A percentile compares a stretch with the other conserved stretches of the same genome.
Conservation (phyloP, 2,888 invertebrate genomes). For the Hofmannophila pseudospretella region DNA sequence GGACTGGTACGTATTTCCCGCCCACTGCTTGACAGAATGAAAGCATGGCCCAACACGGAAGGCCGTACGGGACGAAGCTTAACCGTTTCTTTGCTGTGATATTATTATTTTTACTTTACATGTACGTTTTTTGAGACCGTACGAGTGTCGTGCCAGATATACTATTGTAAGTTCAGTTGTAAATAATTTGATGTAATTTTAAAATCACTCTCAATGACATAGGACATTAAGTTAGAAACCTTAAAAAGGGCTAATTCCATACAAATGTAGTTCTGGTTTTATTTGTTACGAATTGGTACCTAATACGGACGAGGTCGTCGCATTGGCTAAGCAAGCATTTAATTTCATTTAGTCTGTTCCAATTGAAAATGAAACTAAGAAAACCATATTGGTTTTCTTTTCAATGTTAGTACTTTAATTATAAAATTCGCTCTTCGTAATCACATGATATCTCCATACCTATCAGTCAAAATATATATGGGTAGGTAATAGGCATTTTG, state of each 20-base stretch:
- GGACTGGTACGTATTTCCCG: constrained; percentile 30
- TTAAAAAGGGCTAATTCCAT: background rate
- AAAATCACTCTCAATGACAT: background rate
- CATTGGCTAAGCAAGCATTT: too few relatives aligned
- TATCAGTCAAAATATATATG: too few relatives aligned
- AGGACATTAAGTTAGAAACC: background rate
- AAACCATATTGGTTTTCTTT: too few relatives aligned
- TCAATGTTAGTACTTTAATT: too few relatives aligned
- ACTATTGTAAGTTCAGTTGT: constrained; percentile 45
- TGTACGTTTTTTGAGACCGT: background rate
- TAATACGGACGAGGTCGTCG: too few relatives aligned
- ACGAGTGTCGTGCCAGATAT: constrained; percentile 42
- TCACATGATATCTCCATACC: too few relatives aligned
- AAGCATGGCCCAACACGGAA: constrained; percentile 7
- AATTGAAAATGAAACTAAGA: too few relatives aligned
- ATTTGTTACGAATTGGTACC: too few relatives aligned
- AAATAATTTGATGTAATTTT: constrained; percentile 29
- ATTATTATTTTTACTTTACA: constrained; percentile 52
- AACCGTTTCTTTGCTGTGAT: constrained; percentile 68
- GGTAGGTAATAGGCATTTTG: too few relatives aligned
- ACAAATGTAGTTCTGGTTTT: too few relatives aligned
- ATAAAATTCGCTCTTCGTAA: too few relatives aligned
- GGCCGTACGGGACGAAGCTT: constrained; percentile 30
- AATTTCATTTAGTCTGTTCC: too few relatives aligned
- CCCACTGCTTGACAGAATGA: constrained; percentile 26